phyloP scores from a whole-genome alignment of 2,113 vertebrate species.

The Athene noctua region DNA sequence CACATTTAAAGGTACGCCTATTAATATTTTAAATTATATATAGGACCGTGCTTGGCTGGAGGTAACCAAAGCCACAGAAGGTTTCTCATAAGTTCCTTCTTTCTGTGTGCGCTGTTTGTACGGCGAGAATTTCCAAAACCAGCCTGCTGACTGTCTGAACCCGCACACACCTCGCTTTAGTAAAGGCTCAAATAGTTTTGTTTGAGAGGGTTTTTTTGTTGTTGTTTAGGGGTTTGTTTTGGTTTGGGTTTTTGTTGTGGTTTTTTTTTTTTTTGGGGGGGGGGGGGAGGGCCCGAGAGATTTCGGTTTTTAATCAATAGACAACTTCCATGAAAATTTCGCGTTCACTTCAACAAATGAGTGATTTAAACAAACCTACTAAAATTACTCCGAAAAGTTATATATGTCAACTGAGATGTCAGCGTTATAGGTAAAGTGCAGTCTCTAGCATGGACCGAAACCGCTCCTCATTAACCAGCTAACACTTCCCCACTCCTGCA shows the following conservation, averaged over 20 bases:
- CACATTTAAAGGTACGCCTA: background rate
- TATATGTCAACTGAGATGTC: background rate
- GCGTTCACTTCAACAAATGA: background rate
- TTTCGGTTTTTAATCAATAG: conserved; percentile 35
- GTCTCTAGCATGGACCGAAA: background rate
- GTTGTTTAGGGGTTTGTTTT: too few species aligned
- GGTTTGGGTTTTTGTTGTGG: too few species aligned
- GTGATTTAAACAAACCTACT: conserved; percentile 40
- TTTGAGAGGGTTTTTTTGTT: too few species aligned
- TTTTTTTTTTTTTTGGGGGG: too few species aligned
- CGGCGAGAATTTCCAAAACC: background rate
- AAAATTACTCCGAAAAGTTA: conserved; percentile 7
- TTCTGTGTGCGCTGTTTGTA: background rate
- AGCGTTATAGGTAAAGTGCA: conserved; percentile 10
- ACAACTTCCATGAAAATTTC: background rate
- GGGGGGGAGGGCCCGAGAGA: accelerated
- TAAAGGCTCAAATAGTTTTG: background rate
- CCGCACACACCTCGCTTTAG: background rate
- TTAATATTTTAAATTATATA: background rate
- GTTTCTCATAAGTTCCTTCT: background rate
- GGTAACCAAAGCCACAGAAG: background rate
- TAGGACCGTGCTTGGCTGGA: background rate
- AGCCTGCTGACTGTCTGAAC: background rate
- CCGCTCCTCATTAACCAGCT: background rate
- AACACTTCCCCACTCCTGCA: background rate